A percentile compares a stretch with the other conserved stretches of the same genome.
Evolutionary conservation across 1,140 invertebrate species (phyloP).

Genomic region (Cotesia chilonis): DNA sequence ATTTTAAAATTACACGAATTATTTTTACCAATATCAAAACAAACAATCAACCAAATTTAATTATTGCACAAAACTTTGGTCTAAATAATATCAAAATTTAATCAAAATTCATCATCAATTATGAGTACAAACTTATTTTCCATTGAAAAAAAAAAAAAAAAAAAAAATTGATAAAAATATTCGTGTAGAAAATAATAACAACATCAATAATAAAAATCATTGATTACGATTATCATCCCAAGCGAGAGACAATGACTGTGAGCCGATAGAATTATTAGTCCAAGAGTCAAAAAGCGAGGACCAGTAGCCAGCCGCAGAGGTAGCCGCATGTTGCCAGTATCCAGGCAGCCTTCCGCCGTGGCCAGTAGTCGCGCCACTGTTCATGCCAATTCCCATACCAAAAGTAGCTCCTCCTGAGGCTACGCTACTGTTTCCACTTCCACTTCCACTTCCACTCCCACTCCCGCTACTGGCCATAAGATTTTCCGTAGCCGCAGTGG

Average conservation of each 20-base stretch:
- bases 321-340: conserved; percentile 60
- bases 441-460: too few species aligned
- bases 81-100: conserved; percentile 7
- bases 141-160: background rate
- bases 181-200: background rate
- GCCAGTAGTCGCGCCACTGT: conserved; percentile 12
- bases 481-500: conserved; percentile 20
- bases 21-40: background rate
- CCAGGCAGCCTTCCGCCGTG: conserved; percentile 51
- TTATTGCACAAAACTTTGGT: conserved; percentile 41
- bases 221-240: conserved; percentile 57
- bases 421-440: too few species aligned
- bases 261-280: conserved; percentile 57
- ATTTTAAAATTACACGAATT: background rate
- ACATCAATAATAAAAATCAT: conserved; percentile 39
- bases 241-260: conserved; percentile 54
- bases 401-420: conserved; percentile 38
- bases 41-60: background rate
- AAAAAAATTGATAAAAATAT: conserved; percentile 4
- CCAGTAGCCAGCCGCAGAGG: conserved; percentile 55
- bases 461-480: too few species aligned
- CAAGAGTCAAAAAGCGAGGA: conserved; percentile 62
- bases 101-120: too few species aligned
- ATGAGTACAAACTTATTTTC: too few species aligned
- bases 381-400: conserved; percentile 49